Base-by-base conservation (phyloP, 2,113 vertebrate species). In the Butorides virescens region DNA sequence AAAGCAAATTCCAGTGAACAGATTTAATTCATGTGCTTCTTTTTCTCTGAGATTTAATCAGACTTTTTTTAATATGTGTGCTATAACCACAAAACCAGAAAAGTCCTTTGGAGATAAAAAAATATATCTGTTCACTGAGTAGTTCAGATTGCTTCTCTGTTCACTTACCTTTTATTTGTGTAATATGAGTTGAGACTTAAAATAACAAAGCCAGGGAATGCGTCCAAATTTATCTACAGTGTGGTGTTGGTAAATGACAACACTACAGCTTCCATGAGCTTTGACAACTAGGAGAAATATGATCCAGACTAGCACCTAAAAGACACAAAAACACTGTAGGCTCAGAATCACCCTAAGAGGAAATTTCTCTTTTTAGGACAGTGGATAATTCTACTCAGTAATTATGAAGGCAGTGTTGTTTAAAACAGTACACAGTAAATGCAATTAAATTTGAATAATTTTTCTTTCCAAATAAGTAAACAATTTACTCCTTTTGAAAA, bases 1-100 rank as follows among this genome's bases (percentile, higher is more conserved):
- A 96, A 86, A 97, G 29, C 18, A 94, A 92, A 90, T 86, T 93
- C 29, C 53, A 79, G 46, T 75, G 49, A 96, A 80, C 56, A 84
- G 56, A 37, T 87, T 92, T 88, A 92, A 95, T 81, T 81, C 30
- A 46, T 75, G 30, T 75, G 19, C 27, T 88, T 46, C 27, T 89
- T 81, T 67, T 92, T 59, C 17, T 71, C 42, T 84, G 56, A 77
- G 32, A 70, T 89, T 86, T 95, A 91, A 81, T 94, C 65, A 84
- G 72, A 59, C 8, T 22, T 75, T 72, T 84, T 62, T 22, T 26
- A 44, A 18, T n/a, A 46, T 1, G 0, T 88, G 17, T 46, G 9
- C 7, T 66, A 49, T 76, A 86, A 65, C 34, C 23, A 77, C 15
- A 93, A 55, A 96, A 62, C 1, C 26, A 80, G 15, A 77, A 55